These are phyloP conservation scores for Sicus ferrugineus DNA, from an alignment of 2,888 invertebrate genomes.

Conservation along the genomic window DNA sequence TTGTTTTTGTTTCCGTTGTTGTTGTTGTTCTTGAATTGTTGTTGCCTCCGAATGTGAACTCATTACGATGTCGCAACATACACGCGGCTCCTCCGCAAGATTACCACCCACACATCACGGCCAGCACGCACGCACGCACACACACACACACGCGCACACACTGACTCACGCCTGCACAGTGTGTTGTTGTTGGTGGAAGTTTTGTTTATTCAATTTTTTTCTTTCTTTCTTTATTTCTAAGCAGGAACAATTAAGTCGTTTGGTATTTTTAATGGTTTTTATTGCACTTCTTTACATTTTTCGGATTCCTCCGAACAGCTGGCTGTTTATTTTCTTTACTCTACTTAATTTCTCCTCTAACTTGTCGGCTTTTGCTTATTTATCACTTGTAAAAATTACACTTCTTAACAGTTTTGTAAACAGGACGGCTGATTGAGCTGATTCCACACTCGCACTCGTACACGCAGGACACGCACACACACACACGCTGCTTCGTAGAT, in stretches of 20 bases:
- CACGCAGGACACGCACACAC: constrained; percentile 23
- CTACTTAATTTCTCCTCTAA: background rate
- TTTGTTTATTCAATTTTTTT: constrained; percentile 21
- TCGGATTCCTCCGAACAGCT: background rate
- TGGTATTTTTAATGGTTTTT: background rate
- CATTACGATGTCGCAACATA: background rate
- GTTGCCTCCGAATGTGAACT: background rate
- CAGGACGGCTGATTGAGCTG: constrained; percentile 26
- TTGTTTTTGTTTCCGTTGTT: background rate
- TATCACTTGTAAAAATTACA: constrained; percentile 11
- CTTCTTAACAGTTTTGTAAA: constrained; percentile 20
- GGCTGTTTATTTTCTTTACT: background rate
- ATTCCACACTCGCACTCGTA: constrained; percentile 4
- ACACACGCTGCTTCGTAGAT: constrained; percentile 37
- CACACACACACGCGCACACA: background rate
- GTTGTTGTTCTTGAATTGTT: too few species aligned
- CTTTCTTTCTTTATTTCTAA: constrained; percentile 18
- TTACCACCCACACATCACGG: constrained; percentile 1
- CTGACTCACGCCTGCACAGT: background rate
- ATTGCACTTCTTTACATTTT: background rate
- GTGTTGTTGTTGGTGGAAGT: constrained; percentile 13
- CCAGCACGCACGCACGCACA: background rate
- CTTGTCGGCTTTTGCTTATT: background rate
- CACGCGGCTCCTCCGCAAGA: background rate
- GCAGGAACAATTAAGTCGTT: constrained; percentile 17